Evolutionary conservation across 37 sponge, comb jelly and placozoan genomes (phyloP), one percentile per base, ranked within the genome.

Genomic region (Crambe crambe): DNA sequence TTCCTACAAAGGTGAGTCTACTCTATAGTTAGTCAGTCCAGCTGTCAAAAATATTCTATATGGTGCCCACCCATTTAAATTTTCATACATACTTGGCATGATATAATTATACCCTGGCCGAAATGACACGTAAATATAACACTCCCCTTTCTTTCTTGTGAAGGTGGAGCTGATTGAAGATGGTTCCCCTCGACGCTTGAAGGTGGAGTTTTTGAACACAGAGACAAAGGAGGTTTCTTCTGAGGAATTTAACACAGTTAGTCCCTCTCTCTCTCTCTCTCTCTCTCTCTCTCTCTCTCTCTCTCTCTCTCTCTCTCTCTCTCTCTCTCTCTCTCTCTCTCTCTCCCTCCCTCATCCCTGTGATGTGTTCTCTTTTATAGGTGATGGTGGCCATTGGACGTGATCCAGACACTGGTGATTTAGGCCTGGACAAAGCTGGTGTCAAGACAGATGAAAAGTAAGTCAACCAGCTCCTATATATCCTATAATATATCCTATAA

Each of bases 361-460:
- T 15, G n/a, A 9, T 23, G n/a, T 58, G 22, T 8, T 1, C 3
- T 44, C 3, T 34, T 27, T 25, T 56, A 0, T 56, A 85, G 90
- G 96, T 98, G 30, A 41, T 98, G 76, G 80, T 98, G 42, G 99
- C 95, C 15, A 87, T 91, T 43, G 99, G 99, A 10, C 58, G 99
- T 40, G 89, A 88, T 42, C 92, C 99, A 18, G 80, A 87, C 51
- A 94, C 93, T 0, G 80, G 82, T 17, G 66, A 41, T 1, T 78
- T 98, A 25, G 93, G 92, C n/a, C 87, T 96, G 42, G 99, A 96
- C 58, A 86, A 89, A 51, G 95, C 92, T 21, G 99, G 99, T 35
- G 97, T 98, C 37, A 81, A 85, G 65, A 78, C 56, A 26, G 85
- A 83, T 75, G 67, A 64, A 61, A 68, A 39, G 66, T 65, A 32